Conservation (phyloP, 2,113 vertebrate species). For the human (Homo sapiens) region DNA sequence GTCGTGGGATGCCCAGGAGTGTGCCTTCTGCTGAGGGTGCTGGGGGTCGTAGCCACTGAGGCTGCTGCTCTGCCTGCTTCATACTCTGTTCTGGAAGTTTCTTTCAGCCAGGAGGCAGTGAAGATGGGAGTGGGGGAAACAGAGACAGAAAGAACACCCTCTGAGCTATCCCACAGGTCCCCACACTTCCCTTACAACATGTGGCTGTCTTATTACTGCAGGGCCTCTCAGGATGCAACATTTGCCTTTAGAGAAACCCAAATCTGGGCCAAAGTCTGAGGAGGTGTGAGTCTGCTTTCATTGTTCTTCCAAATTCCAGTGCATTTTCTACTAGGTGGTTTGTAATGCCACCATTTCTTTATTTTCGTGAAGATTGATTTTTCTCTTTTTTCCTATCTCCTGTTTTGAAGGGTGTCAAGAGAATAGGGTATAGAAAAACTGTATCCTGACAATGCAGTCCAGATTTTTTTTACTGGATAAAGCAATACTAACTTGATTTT, state of each 20-base stretch:
- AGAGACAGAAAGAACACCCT: not conserved
- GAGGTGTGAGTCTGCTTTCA: not conserved
- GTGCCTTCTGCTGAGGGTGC: not conserved
- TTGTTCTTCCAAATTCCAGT: not conserved
- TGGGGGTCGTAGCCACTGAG: not conserved
- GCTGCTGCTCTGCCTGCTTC: not conserved
- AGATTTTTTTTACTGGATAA: not conserved
- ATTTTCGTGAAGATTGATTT: not conserved
- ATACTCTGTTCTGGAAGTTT: slow-evolving; percentile 1
- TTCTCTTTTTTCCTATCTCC: not conserved
- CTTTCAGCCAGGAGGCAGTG: not conserved
- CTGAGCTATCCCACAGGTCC: too few relatives aligned
- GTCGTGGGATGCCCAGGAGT: not conserved
- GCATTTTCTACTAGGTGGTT: not conserved
- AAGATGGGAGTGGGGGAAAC: not conserved
- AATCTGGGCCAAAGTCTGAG: not conserved
- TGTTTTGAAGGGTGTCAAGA: not conserved
- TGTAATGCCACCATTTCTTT: not conserved
- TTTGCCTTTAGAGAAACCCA: not conserved
- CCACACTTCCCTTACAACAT: not conserved
- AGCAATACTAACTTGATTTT: not conserved
- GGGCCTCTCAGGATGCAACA: not conserved
- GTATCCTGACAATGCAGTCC: not conserved
- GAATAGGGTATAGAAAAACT: not conserved
- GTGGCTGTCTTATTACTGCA: not conserved